phyloP scores from a whole-genome alignment of 37 sponge, comb jelly and placozoan genomes.

The Crambe crambe region DNA sequence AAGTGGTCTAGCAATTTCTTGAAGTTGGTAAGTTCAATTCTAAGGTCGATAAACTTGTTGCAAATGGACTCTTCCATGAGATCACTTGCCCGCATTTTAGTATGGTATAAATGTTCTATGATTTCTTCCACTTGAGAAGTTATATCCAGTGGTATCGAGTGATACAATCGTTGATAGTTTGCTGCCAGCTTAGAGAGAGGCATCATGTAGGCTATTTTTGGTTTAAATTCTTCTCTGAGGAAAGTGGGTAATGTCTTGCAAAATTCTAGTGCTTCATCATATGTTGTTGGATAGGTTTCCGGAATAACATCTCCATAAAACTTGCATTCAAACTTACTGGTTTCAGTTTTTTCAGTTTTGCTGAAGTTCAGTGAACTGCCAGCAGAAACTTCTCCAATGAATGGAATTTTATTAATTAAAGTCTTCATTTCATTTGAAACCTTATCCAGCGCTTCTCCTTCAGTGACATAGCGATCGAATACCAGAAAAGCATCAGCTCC shows the following conservation, averaged over 20 bases:
- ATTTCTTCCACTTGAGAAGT: slow-evolving; percentile 23
- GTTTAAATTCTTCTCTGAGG: neutral
- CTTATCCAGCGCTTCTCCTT: neutral
- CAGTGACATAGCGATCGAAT: slow-evolving; percentile 27
- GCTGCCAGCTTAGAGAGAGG: slow-evolving; percentile 22
- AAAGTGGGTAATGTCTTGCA: neutral
- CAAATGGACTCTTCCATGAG: slow-evolving; percentile 4
- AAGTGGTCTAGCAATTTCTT: neutral
- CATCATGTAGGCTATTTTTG: slow-evolving; percentile 15
- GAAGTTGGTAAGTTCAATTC: slow-evolving; percentile 10
- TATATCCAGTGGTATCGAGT: neutral
- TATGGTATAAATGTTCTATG: slow-evolving; percentile 6
- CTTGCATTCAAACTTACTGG: slow-evolving; percentile 27
- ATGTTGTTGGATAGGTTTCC: slow-evolving; percentile 20
- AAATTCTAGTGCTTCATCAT: slow-evolving; percentile 25
- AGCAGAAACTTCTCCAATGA: neutral
- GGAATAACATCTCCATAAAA: slow-evolving; percentile 38
- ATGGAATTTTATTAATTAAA: slow-evolving; percentile 7
- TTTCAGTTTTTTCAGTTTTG: neutral
- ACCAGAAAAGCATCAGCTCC: slow-evolving; percentile 59
- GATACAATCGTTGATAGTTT: slow-evolving; percentile 2
- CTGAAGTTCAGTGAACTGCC: neutral
- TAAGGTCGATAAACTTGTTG: neutral
- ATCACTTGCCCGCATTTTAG: slow-evolving; percentile 18
- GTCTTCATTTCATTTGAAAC: slow-evolving; percentile 18